These are phyloP conservation scores for Parazoanthus darwini DNA, from an alignment of 92 coral and sea anemone genomes.

Conservation along the genomic window DNA sequence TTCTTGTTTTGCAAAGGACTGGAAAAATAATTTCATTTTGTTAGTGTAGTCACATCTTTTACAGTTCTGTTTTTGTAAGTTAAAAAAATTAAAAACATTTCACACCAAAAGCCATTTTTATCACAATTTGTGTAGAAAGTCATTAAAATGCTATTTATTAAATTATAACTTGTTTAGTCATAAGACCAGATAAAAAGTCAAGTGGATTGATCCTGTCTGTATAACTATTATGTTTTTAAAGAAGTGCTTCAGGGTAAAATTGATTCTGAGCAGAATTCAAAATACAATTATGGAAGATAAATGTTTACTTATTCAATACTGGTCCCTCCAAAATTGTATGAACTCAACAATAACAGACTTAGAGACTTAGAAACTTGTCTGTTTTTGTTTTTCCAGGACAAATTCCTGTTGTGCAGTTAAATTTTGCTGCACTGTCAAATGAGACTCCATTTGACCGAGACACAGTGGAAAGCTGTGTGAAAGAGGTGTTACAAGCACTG, in stretches of 20 bases:
- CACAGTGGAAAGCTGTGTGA: slow-evolving; percentile 96
- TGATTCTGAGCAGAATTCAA: neutral
- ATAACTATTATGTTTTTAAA: neutral
- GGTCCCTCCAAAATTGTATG: neutral
- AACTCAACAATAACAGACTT: neutral
- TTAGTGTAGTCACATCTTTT: neutral
- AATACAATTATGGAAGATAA: neutral
- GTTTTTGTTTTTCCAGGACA: slow-evolving; percentile 66
- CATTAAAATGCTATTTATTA: too few species aligned
- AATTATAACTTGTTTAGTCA: too few species aligned
- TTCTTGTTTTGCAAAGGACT: too few species aligned
- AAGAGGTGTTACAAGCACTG: slow-evolving; percentile 94
- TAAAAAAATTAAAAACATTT: neutral
- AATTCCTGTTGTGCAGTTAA: slow-evolving; percentile 91
- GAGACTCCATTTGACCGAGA: slow-evolving; percentile 91
- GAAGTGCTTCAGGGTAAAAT: neutral
- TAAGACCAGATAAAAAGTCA: neutral
- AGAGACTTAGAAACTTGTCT: too few species aligned
- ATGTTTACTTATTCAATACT: neutral
- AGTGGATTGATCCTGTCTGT: neutral
- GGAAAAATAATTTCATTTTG: too few species aligned
- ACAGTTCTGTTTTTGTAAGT: neutral
- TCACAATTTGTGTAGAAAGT: too few species aligned
- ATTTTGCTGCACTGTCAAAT: slow-evolving; percentile 84
- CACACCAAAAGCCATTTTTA: too few species aligned